phyloP scores from a whole-genome alignment of 2,888 invertebrate species.

The Caenorhabditis uteleia region DNA sequence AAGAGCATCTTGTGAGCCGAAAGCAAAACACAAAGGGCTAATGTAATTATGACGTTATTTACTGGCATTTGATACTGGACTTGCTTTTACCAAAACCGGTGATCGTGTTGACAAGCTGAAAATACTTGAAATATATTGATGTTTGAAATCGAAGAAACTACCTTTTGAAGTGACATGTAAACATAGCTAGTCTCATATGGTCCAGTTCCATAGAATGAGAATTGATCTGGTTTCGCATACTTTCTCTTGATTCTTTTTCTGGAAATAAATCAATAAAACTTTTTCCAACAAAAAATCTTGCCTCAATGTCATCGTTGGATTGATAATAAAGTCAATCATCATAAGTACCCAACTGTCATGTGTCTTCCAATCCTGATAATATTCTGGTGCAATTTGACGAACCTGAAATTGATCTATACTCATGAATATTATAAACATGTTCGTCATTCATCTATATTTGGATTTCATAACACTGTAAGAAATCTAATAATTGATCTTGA shows the following conservation, averaged over 20 bases:
- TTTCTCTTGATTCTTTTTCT: slow-evolving; percentile 65
- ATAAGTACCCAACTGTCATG: slow-evolving; percentile 91
- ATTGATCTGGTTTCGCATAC: slow-evolving; percentile 58
- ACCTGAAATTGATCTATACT: slow-evolving; percentile 76
- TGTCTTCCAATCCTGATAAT: slow-evolving; percentile 89
- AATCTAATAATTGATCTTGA: background rate
- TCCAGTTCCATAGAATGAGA: slow-evolving; percentile 66
- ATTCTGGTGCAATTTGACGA: slow-evolving; percentile 89
- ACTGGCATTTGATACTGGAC: too few species aligned
- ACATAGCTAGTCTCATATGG: slow-evolving; percentile 60
- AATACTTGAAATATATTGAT: background rate
- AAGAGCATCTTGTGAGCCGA: too few species aligned
- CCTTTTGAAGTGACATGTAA: slow-evolving; percentile 53
- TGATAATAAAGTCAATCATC: slow-evolving; percentile 89
- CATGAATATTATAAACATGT: background rate
- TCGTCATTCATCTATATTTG: background rate
- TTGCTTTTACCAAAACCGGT: too few species aligned
- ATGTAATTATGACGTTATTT: too few species aligned
- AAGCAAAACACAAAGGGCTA: too few species aligned
- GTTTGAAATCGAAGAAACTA: slow-evolving; percentile 16
- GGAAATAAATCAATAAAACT: slow-evolving; percentile 3
- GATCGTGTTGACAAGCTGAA: slow-evolving; percentile 8
- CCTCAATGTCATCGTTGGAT: slow-evolving; percentile 94
- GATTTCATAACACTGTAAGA: too few species aligned
- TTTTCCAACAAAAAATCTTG: slow-evolving; percentile 73